phyloP scores from a whole-genome alignment of 2,797 vertebrate species.

The Betta splendens region DNA sequence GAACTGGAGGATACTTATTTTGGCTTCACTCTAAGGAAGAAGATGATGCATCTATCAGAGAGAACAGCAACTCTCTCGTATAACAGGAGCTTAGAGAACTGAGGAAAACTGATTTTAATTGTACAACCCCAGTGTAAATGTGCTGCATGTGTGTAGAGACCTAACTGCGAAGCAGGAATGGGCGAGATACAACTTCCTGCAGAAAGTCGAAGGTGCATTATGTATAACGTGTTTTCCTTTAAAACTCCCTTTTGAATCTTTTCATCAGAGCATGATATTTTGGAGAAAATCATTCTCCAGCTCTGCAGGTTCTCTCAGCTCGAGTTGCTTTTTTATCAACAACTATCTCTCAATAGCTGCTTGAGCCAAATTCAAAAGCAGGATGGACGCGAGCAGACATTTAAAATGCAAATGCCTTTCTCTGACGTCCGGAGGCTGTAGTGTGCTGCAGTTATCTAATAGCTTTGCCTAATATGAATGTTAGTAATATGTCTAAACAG shows the following conservation, averaged over 20 bases:
- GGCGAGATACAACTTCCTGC: neutral
- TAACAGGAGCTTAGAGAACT: constrained; percentile 32
- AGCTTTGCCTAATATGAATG: neutral
- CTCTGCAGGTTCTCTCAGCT: neutral
- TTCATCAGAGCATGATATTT: no score
- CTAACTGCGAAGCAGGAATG: no score
- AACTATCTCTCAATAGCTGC: no score
- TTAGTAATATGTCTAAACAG: neutral
- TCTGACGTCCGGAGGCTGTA: neutral
- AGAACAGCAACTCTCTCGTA: constrained; percentile 35
- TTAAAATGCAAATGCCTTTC: no score
- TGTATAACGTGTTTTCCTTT: no score
- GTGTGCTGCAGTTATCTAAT: neutral
- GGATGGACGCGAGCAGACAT: constrained; percentile 1
- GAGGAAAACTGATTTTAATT: constrained; percentile 40
- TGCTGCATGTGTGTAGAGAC: no score
- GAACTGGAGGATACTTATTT: constrained; percentile 70
- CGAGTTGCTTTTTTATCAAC: no score
- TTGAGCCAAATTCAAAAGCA: neutral
- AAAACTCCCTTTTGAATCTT: neutral
- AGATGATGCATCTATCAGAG: constrained; percentile 32
- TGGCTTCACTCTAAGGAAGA: constrained; percentile 59
- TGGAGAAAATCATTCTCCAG: neutral
- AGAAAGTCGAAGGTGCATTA: neutral
- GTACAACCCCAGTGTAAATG: constrained; percentile 36